Conservation (phyloP, 1,140 invertebrate genomes). For the Brachystomella parvula region DNA sequence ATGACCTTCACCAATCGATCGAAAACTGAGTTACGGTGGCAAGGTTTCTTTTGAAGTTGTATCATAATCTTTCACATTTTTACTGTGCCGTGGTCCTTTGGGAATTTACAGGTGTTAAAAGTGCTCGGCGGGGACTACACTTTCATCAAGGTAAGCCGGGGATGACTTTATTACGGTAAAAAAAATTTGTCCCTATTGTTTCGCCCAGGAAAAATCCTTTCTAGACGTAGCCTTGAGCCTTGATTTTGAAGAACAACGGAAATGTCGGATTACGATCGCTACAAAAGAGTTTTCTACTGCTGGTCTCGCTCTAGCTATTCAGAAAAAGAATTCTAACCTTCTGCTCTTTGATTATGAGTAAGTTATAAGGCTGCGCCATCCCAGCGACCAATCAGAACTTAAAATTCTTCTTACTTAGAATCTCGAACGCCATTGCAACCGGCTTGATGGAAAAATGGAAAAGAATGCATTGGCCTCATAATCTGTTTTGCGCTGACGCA, state of each 20-base stretch:
- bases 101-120: background rate
- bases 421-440: slow-evolving; percentile 23
- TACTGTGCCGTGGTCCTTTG: background rate
- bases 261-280: slow-evolving; percentile 39
- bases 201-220: slow-evolving; percentile 40
- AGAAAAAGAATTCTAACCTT: slow-evolving; percentile 32
- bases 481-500: slow-evolving; percentile 29
- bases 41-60: background rate
- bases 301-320: slow-evolving; percentile 38
- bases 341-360: slow-evolving; percentile 40
- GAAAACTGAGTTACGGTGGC: background rate
- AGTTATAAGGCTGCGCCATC: slow-evolving; percentile 12
- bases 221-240: slow-evolving; percentile 39
- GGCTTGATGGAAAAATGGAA: slow-evolving; percentile 37
- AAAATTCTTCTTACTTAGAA: slow-evolving; percentile 16
- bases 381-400: background rate
- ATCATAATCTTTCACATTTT: background rate
- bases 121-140: slow-evolving; percentile 37
- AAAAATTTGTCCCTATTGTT: slow-evolving; percentile 17
- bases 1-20: too few relatives aligned
- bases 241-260: slow-evolving; percentile 35
- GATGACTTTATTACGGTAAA: background rate
- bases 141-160: slow-evolving; percentile 38
- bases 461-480: slow-evolving; percentile 26
- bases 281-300: slow-evolving; percentile 40